These are phyloP conservation scores for Danio albolineatus DNA, from an alignment of 2,797 vertebrate genomes.

Conservation along the genomic window DNA sequence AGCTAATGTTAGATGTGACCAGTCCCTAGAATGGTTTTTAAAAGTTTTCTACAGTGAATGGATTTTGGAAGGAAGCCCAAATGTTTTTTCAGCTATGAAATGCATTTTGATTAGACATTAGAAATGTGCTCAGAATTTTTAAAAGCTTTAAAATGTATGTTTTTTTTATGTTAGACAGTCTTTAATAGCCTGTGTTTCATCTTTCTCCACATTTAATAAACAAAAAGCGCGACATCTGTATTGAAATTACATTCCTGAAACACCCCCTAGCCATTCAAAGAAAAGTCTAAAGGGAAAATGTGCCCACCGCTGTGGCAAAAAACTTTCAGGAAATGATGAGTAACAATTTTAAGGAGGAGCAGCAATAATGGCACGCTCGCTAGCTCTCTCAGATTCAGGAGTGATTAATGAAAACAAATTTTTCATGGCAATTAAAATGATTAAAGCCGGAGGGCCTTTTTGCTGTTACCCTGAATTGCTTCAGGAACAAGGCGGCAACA, in stretches of 20 bases:
- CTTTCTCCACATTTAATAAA: slow-evolving; percentile 10
- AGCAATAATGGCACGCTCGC: slow-evolving; percentile 53
- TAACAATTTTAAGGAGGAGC: slow-evolving; percentile 60
- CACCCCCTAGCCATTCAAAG: slow-evolving; percentile 32
- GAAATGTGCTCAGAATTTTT: slow-evolving; percentile 12
- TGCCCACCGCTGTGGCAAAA: slow-evolving; percentile 18
- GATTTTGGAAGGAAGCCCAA: slow-evolving; percentile 23
- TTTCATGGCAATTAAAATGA: slow-evolving; percentile 82
- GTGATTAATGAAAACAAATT: slow-evolving; percentile 81
- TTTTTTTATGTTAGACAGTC: too few relatives aligned
- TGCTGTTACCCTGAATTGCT: slow-evolving; percentile 79
- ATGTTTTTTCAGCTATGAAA: slow-evolving; percentile 38
- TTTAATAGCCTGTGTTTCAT: background rate
- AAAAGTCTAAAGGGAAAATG: slow-evolving; percentile 30
- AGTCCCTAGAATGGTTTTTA: too few relatives aligned
- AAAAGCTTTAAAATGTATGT: background rate
- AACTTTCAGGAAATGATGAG: slow-evolving; percentile 56
- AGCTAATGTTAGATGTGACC: too few relatives aligned
- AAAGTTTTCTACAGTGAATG: background rate
- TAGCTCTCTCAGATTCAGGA: slow-evolving; percentile 65
- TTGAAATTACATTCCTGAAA: slow-evolving; percentile 35
- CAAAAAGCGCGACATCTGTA: background rate
- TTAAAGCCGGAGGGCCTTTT: slow-evolving; percentile 76
- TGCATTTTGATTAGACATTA: slow-evolving; percentile 39
- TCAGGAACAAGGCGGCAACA: slow-evolving; percentile 90